Base-by-base conservation (phyloP, 2,797 vertebrate genomes). In the Pogonophryne albipinna region DNA sequence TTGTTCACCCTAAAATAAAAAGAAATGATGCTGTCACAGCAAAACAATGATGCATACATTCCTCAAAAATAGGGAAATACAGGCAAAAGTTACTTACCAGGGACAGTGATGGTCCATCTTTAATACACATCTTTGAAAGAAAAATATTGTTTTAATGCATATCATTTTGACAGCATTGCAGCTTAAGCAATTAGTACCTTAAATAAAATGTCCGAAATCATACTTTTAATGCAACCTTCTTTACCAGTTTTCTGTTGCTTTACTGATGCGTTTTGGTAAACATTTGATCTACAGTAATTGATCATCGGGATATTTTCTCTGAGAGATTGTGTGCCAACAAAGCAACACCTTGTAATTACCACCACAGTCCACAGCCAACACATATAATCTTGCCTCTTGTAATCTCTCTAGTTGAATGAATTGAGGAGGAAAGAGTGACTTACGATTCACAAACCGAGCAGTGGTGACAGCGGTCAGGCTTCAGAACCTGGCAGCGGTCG, bases 71-170 rank as follows among this genome's bases (percentile, higher is more conserved):
- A 53, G 23, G 47, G 4, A 79, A 67, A 46, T 12, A 31, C 6
- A 59, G 11, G 5, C 8, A 0, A 2, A 10, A 46, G 4, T 60
- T 70, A 20, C 95, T 83, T 94, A 99, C 98, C 98, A 99, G 0
- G 98, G 98, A 78, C 98, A 99, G 83, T 99, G 98, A 93, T 99
- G 98, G 92, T 99, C 98, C 98, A 99, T 99, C 94, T 99, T 99
- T 86, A 99, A 92, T 78, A 99, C 96, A 57, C 98, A 99, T 76
- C 98, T 99, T 85, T 20, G 86, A 85, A 71, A 81, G 8, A 67
- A 70, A 75, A 74, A 55, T 0, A 19, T 44, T 47, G 16, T 49
- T 46, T 78, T 66, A 62, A 23, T 44, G 42, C 3, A 71, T 4
- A 15, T 72, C 1, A 64, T 41, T 41, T 66, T 55, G 2, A 52